A percentile compares a stretch with the other conserved stretches of the same genome.
Conservation (phyloP, 2,888 invertebrate species). For the Nephrotoma appendiculata region DNA sequence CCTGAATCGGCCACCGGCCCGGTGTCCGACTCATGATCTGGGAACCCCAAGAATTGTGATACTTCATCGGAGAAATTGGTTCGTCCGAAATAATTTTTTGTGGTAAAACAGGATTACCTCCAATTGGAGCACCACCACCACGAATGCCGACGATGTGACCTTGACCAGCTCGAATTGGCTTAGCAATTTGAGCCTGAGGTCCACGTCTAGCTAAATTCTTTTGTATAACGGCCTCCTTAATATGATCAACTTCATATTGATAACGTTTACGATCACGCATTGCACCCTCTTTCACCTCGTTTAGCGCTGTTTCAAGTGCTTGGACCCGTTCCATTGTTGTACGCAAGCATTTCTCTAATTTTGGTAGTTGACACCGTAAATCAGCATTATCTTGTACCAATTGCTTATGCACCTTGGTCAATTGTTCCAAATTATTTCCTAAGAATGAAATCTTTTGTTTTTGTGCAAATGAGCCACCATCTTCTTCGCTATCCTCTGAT, state of each 20-base stretch:
- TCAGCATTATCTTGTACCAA: too few relatives aligned
- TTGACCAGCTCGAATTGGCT: conserved; percentile 94
- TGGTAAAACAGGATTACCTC: conserved; percentile 12
- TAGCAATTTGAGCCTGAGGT: conserved; percentile 95
- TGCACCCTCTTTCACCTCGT: conserved; percentile 98
- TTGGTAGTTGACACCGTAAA: conserved; percentile 98
- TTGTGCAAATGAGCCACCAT: too few relatives aligned
- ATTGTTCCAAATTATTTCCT: too few relatives aligned
- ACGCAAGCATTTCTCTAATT: conserved; percentile 91
- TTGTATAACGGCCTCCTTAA: conserved; percentile 98
- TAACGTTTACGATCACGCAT: conserved; percentile 98
- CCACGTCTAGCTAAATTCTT: conserved; percentile 93
- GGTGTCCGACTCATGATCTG: too few relatives aligned
- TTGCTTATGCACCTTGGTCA: too few relatives aligned
- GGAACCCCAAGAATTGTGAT: too few relatives aligned
- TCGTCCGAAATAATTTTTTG: too few relatives aligned
- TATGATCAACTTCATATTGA: conserved; percentile 97
- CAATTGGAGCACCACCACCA: conserved; percentile 22
- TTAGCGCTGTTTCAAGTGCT: conserved; percentile 88
- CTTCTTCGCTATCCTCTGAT: too few relatives aligned
- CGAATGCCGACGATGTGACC: conserved; percentile 47
- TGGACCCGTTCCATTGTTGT: conserved; percentile 99
- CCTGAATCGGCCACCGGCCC: too few relatives aligned
- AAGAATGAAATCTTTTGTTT: too few relatives aligned
- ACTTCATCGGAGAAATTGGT: too few relatives aligned